Percentiles rank a stretch among this genome's conserved stretches.
Evolutionary conservation across 2,797 vertebrate genomes (phyloP).

Genomic region (Rhinatrema bivittatum): DNA sequence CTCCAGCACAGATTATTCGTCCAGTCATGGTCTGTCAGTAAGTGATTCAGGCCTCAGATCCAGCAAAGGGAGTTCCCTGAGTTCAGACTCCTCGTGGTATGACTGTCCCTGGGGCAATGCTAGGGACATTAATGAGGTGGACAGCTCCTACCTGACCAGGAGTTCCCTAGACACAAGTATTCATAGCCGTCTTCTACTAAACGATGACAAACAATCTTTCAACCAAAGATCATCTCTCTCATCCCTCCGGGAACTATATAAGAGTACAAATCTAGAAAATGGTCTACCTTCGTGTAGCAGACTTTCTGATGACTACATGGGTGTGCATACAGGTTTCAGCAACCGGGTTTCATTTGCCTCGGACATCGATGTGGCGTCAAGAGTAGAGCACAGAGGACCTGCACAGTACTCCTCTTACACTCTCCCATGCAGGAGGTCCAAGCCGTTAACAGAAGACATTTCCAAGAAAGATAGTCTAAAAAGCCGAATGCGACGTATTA

Average conservation of each 20-base stretch:
- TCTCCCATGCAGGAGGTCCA: constrained; percentile 77
- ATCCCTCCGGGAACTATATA: constrained; percentile 72
- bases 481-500: constrained; percentile 80
- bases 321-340: constrained; percentile 40
- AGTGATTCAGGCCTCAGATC: constrained; percentile 69
- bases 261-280: constrained; percentile 56
- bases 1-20: constrained; percentile 42
- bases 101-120: constrained; percentile 84
- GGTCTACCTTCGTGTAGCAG: constrained; percentile 54
- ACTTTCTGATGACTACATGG: constrained; percentile 56
- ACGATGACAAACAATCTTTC: constrained; percentile 49
- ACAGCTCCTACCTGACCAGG: constrained; percentile 52
- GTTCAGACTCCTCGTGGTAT: constrained; percentile 89
- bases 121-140: constrained; percentile 67
- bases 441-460: constrained; percentile 49
- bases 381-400: constrained; percentile 58
- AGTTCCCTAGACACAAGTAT: constrained; percentile 54
- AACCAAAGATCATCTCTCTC: constrained; percentile 65
- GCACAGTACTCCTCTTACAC: constrained; percentile 79
- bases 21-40: constrained; percentile 46
- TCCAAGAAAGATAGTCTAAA: constrained; percentile 76
- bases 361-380: constrained; percentile 66
- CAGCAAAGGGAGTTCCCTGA: constrained; percentile 87
- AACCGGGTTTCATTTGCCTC: constrained; percentile 76
- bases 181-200: constrained; percentile 41